Evolutionary conservation across 23 tunicate species (phyloP).

Genomic region (Halocynthia roretzi): DNA sequence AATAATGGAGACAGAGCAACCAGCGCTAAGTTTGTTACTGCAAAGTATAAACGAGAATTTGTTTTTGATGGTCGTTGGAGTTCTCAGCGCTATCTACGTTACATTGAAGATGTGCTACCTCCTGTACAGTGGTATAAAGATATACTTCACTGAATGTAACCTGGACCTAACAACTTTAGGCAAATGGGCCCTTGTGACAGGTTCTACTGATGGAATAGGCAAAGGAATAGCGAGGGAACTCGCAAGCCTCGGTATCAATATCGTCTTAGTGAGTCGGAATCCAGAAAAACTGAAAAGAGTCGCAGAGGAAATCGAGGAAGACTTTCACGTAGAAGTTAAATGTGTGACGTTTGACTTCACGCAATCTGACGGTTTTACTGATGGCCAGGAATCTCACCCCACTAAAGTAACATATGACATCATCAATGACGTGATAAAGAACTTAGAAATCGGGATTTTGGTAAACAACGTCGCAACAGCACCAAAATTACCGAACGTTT

Average conservation of each 20-base stretch:
- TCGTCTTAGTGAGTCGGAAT: conserved; percentile 35
- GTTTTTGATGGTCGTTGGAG: neutral
- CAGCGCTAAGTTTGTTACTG: too few relatives aligned
- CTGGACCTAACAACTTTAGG: neutral
- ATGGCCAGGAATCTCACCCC: neutral
- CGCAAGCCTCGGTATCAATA: conserved; percentile 33
- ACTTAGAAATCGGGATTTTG: conserved; percentile 52
- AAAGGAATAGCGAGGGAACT: conserved; percentile 36
- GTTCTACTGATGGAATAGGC: conserved; percentile 46
- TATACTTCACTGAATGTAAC: neutral
- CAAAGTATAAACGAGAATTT: too few relatives aligned
- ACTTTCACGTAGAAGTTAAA: neutral
- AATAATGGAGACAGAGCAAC: too few relatives aligned
- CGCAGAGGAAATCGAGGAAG: conserved; percentile 17
- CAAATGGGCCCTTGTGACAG: conserved; percentile 33
- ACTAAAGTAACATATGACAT: conserved; percentile 26
- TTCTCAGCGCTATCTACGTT: neutral
- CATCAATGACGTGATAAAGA: conserved; percentile 25
- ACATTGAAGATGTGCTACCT: neutral
- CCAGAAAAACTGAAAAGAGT: conserved; percentile 19
- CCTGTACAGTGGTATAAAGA: neutral
- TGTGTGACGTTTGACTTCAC: neutral
- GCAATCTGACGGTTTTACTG: neutral
- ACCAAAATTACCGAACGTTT: conserved; percentile 36
- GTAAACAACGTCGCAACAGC: conserved; percentile 73